Base-by-base conservation (phyloP, 2,888 invertebrate species). In the Pollenia angustigena region DNA sequence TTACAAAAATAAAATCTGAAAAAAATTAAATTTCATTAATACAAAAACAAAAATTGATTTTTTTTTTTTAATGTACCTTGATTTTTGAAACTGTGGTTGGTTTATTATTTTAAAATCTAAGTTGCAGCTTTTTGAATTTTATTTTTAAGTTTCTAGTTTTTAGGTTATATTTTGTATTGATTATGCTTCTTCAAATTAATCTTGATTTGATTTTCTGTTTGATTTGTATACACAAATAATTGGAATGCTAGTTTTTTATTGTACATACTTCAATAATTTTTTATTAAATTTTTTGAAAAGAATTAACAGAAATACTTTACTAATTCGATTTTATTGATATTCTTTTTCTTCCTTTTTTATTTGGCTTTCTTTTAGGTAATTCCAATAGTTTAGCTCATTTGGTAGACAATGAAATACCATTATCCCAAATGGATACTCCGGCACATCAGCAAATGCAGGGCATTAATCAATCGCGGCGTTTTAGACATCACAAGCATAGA, bases 381-480 rank as follows among this genome's bases (percentile, higher is more conserved):
- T 95, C 95, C 89, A 95, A 95, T 93, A 95, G 95, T 92, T 94
- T 95, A 92, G 95, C 95, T 81, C 95, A 95, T 90, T 93, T 96
- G 90, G 95, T 95, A 88, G 94, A 94, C 89, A 95, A 95, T 90
- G 95, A 95, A 93, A 94, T 95, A 88, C 95, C 95, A 71, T 91
- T 95, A 90, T 95, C 95, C 76, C 94, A 92, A 69, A 92, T 93
- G 92, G 93, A 93, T 80, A 90, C 91, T 72, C 92, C 92, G 16
- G 14, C 90, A 89, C 86, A 74, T 88, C 50, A 79, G 58, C 71
- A 82, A 74, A 9, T 81, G 52, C 80, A 83, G 40, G 60, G 18
- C 46, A 46, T 56, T 42, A 79, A 85, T 54, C 79, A 80, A 42
- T 87, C 87, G 66, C 89, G 92, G 18, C 91, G 91, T 76, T 91